Evolutionary conservation across 2,113 vertebrate species (phyloP).

Genomic region (Takifugu flavidus): DNA sequence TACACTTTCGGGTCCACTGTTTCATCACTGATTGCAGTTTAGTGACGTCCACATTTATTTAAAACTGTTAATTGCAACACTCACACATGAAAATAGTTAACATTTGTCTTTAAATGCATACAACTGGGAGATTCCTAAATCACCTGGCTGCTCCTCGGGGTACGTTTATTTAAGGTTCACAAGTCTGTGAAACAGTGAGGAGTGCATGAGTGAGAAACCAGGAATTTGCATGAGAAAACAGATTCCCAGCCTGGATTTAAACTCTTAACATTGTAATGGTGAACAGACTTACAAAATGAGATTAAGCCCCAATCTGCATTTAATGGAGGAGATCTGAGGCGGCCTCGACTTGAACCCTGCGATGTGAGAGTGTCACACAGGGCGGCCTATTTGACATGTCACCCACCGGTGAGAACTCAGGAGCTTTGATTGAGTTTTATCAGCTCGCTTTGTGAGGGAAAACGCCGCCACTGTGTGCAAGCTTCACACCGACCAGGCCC

Average conservation of each 20-base stretch:
- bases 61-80: conserved; percentile 8
- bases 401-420: conserved; percentile 67
- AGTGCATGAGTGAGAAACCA: conserved; percentile 43
- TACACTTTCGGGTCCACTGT: neutral
- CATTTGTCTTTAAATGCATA: neutral
- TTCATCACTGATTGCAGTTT: neutral
- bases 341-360: conserved; percentile 77
- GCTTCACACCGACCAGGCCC: conserved; percentile 8
- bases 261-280: conserved; percentile 77
- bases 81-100: neutral
- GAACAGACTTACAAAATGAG: conserved; percentile 74
- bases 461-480: conserved; percentile 29
- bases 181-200: conserved; percentile 49
- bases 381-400: conserved; percentile 72
- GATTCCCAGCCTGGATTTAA: conserved; percentile 72
- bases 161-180: conserved; percentile 66
- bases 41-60: neutral
- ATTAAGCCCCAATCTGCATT: conserved; percentile 75
- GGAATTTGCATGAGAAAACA: conserved; percentile 71
- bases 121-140: neutral
- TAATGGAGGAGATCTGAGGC: conserved; percentile 69
- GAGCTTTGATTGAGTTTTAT: conserved; percentile 74
- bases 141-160: conserved; percentile 17
- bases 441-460: conserved; percentile 66
- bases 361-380: conserved; percentile 75